Conservation (phyloP, 2,113 vertebrate species). For the Paradisaea rubra region DNA sequence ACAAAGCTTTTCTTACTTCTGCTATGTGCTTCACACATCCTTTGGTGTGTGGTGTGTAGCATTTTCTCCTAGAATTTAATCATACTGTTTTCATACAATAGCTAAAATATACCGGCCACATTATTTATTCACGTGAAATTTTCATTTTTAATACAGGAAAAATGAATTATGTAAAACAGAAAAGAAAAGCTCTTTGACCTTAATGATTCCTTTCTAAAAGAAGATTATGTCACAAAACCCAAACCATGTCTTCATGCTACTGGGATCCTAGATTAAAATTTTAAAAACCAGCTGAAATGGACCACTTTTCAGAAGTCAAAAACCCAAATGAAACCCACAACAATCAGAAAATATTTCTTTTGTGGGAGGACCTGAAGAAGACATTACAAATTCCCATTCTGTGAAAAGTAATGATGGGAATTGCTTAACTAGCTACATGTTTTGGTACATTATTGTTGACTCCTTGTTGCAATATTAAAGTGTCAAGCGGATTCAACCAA, state of each 20-base stretch:
- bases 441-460: slow-evolving; percentile 7
- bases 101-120: neutral
- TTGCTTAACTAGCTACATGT: neutral
- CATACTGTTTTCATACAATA: neutral
- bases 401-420: neutral
- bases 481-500: neutral
- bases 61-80: neutral
- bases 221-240: neutral
- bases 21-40: neutral
- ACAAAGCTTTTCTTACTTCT: neutral
- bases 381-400: neutral
- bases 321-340: neutral
- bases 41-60: neutral
- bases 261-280: neutral
- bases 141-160: neutral
- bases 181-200: neutral
- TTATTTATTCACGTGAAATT: neutral
- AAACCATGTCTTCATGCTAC: neutral
- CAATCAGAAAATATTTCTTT: neutral
- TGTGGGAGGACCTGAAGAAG: neutral
- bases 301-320: neutral
- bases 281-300: neutral
- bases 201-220: neutral
- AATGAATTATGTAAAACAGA: neutral
- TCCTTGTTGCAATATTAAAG: slow-evolving; percentile 8